A percentile compares a stretch with the other conserved stretches of the same genome.
These are phyloP conservation scores for Semicossyphus pulcher DNA, from an alignment of 2,113 vertebrate genomes.

Conservation along the genomic window DNA sequence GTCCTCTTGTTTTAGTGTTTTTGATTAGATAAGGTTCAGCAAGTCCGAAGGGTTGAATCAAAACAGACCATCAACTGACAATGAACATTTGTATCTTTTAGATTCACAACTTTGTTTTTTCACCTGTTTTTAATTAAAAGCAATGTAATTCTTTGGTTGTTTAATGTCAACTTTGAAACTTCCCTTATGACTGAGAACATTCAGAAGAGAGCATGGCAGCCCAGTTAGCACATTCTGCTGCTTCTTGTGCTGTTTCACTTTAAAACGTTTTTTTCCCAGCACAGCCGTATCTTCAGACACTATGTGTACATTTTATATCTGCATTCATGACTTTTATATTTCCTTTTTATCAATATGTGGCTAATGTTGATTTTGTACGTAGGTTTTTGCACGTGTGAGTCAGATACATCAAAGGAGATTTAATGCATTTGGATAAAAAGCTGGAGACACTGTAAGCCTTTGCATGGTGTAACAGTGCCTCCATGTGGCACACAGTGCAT, in stretches of 20 bases:
- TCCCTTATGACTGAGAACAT: neutral
- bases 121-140: neutral
- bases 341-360: neutral
- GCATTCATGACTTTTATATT: neutral
- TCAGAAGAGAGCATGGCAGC: neutral
- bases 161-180: neutral
- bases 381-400: neutral
- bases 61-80: neutral
- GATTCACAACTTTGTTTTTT: neutral
- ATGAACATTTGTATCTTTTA: neutral
- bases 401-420: neutral
- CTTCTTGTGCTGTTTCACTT: neutral
- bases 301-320: constrained; percentile 5
- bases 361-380: neutral
- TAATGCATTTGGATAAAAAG: neutral
- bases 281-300: neutral
- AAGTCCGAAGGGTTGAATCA: neutral
- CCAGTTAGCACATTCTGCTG: neutral
- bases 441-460: neutral
- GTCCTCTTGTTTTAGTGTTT: no score
- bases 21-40: neutral
- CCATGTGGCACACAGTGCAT: constrained; percentile 37
- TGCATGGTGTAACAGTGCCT: constrained; percentile 32
- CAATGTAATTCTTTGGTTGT: neutral
- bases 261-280: neutral